Evolutionary conservation across 2,888 invertebrate genomes (phyloP).

Genomic region (Elgonia sp.): DNA sequence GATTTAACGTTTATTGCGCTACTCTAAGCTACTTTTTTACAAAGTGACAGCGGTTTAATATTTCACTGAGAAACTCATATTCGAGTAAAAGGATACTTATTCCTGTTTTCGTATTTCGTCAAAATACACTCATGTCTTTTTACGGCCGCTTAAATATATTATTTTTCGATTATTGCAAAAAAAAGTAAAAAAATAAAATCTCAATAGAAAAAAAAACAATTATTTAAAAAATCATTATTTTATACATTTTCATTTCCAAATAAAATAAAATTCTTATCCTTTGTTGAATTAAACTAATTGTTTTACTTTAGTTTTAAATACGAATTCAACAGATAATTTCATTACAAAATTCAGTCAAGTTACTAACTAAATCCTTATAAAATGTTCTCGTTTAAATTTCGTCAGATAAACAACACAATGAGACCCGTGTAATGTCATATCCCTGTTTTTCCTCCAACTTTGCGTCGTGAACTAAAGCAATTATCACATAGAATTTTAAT

Average conservation of each 20-base stretch:
- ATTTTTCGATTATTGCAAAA: neutral
- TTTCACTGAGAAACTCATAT: constrained; percentile 33
- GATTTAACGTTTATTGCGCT: constrained; percentile 18
- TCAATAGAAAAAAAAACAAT: neutral
- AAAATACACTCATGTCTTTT: constrained; percentile 14
- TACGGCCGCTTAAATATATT: neutral
- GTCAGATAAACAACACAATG: constrained; percentile 50
- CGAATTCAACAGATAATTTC: neutral
- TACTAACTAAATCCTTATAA: constrained; percentile 32
- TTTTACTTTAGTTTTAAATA: neutral
- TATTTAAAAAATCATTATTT: no score
- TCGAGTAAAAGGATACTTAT: constrained; percentile 8
- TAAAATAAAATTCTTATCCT: no score
- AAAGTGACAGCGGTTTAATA: constrained; percentile 20
- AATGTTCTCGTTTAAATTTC: constrained; percentile 42
- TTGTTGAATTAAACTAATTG: no score
- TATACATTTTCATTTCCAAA: no score
- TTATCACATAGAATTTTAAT: constrained; percentile 40
- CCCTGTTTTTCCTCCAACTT: constrained; percentile 33
- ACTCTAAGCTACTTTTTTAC: constrained; percentile 30
- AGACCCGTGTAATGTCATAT: constrained; percentile 39
- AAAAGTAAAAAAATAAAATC: neutral
- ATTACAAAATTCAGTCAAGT: neutral
- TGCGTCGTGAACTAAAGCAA: constrained; percentile 36
- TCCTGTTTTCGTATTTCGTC: neutral